phyloP scores from a whole-genome alignment of 2,888 invertebrate genomes.

The Epirrita christyi region DNA sequence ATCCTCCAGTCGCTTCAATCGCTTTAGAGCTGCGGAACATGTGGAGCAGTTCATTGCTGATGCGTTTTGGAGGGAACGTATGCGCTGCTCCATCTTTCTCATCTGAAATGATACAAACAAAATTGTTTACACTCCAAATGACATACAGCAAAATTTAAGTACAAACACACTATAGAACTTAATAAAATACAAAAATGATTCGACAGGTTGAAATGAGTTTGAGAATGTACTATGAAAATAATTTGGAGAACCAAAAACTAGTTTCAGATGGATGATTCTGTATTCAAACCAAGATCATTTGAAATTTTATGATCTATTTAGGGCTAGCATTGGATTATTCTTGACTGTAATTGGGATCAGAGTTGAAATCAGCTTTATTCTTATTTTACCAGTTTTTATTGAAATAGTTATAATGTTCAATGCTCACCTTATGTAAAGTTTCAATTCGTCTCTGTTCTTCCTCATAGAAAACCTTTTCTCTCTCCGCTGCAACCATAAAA shows the following conservation, averaged over 20 bases:
- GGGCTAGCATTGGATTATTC: background rate
- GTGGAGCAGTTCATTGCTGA: slow-evolving; percentile 88
- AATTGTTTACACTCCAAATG: background rate
- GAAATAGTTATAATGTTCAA: slow-evolving; percentile 1
- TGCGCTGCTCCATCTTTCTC: slow-evolving; percentile 88
- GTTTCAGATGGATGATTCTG: no score
- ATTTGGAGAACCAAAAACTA: no score
- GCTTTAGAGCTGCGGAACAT: slow-evolving; percentile 86
- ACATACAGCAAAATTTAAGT: no score
- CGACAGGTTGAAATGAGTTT: no score
- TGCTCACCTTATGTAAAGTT: slow-evolving; percentile 87
- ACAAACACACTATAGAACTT: no score
- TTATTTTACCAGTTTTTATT: background rate
- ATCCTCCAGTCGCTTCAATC: slow-evolving; percentile 87
- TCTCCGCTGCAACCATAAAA: slow-evolving; percentile 88
- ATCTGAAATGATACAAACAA: slow-evolving; percentile 75
- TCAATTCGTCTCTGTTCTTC: slow-evolving; percentile 87
- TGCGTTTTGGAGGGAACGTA: slow-evolving; percentile 88
- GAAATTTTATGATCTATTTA: slow-evolving; percentile 4
- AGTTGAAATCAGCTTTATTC: no score
- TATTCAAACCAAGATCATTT: background rate
- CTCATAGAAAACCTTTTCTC: slow-evolving; percentile 86
- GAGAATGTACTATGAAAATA: no score
- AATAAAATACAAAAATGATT: no score
- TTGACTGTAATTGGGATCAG: no score